phyloP scores from a whole-genome alignment of 2,113 vertebrate species.

The Platysteira castanea region DNA sequence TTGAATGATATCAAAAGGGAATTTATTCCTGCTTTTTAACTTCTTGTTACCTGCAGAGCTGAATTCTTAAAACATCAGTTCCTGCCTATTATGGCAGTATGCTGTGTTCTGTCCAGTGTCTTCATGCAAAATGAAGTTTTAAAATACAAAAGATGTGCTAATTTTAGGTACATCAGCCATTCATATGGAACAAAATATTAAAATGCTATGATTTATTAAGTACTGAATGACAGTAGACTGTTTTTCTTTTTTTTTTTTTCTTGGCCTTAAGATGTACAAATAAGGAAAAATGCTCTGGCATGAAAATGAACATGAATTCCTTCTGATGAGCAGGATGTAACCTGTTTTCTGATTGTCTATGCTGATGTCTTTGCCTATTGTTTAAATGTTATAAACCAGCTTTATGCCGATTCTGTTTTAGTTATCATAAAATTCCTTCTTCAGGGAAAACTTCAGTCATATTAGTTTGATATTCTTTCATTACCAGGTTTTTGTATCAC shows the following conservation, averaged over 20 bases:
- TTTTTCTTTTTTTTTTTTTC: conserved; percentile 18
- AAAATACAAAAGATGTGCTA: background rate
- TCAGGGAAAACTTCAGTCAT: background rate
- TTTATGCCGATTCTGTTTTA: background rate
- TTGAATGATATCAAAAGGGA: background rate
- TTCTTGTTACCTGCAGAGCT: background rate
- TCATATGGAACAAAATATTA: background rate
- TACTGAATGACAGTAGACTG: background rate
- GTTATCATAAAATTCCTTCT: background rate
- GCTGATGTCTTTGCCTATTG: background rate
- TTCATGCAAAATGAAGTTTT: background rate
- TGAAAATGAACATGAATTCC: background rate
- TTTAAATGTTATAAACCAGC: background rate
- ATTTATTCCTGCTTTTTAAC: conserved; percentile 2
- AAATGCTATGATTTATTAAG: conserved; percentile 4
- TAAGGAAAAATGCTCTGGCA: background rate
- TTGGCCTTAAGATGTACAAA: background rate
- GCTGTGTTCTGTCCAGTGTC: background rate
- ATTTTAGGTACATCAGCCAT: background rate
- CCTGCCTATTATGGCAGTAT: background rate
- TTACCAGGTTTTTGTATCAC: background rate
- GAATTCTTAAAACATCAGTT: background rate
- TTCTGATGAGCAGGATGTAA: background rate
- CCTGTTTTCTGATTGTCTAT: background rate
- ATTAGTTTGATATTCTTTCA: background rate